A percentile compares a stretch with the other conserved stretches of the same genome.
phyloP scores from a whole-genome alignment of 2,888 invertebrate genomes.

The Drosophila macrothrix region DNA sequence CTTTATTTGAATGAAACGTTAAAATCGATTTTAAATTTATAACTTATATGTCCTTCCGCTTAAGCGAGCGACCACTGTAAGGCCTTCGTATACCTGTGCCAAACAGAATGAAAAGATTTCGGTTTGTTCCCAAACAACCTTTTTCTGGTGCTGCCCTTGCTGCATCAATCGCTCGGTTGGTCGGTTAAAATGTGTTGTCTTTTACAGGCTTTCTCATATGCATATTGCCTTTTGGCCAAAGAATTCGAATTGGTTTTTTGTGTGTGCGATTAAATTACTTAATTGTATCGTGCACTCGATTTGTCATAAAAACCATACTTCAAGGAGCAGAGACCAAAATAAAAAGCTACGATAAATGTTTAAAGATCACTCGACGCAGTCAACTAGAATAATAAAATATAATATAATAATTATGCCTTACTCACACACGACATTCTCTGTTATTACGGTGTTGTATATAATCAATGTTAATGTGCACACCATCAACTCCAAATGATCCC shows the following conservation, averaged over 20 bases:
- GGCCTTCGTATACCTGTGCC: not conserved
- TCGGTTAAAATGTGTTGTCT: conserved; percentile 69
- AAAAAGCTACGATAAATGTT: conserved; percentile 15
- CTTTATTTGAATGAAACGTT: not conserved
- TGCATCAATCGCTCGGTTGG: conserved; percentile 4
- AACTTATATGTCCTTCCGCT: not conserved
- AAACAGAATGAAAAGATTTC: not conserved
- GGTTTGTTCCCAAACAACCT: not conserved
- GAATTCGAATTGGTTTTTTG: not conserved
- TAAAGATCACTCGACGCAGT: conserved; percentile 23
- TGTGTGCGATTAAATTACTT: not conserved
- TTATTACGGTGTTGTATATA: conserved; percentile 27
- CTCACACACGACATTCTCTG: conserved; percentile 14
- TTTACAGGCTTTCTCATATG: conserved; percentile 65
- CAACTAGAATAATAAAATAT: not conserved
- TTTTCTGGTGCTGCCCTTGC: not conserved
- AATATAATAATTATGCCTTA: not conserved
- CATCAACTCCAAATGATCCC: conserved; percentile 42
- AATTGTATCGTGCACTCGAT: too few relatives aligned
- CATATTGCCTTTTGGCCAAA: conserved; percentile 57
- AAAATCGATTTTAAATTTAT: not conserved
- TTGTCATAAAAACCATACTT: conserved; percentile 3
- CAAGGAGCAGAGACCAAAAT: not conserved
- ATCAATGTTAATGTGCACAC: conserved; percentile 42
- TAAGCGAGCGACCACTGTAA: not conserved